phyloP scores from a whole-genome alignment of 2,888 invertebrate genomes.

The Chelonus formosanus region DNA sequence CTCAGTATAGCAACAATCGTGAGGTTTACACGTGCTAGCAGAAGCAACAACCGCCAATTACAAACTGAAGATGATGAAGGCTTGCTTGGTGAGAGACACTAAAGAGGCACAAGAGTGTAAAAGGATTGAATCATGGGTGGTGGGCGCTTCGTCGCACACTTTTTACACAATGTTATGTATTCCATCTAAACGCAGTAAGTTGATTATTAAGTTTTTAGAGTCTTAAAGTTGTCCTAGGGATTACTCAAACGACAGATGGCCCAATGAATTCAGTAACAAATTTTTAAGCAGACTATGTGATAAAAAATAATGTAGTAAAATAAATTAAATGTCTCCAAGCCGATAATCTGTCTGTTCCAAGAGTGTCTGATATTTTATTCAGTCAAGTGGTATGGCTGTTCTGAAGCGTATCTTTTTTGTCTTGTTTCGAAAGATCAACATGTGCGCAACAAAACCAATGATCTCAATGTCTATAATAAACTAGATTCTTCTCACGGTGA shows the following conservation, averaged over 20 bases:
- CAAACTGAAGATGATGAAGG: conserved; percentile 22
- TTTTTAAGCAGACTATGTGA: conserved; percentile 26
- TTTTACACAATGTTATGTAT: conserved; percentile 3
- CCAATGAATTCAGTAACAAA: conserved; percentile 20
- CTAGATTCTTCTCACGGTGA: conserved; percentile 17
- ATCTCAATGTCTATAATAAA: not conserved
- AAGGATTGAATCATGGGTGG: conserved; percentile 26
- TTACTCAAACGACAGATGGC: conserved; percentile 16
- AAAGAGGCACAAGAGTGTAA: conserved; percentile 22
- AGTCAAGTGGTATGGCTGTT: conserved; percentile 7
- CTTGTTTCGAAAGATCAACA: conserved; percentile 3
- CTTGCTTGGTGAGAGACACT: conserved; percentile 15
- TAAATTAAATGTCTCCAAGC: conserved; percentile 25
- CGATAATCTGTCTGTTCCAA: conserved; percentile 31
- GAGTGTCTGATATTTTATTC: not conserved
- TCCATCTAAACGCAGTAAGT: not conserved
- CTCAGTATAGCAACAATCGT: not conserved
- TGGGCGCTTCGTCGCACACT: conserved; percentile 16
- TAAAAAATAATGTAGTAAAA: conserved; percentile 28
- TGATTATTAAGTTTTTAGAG: conserved; percentile 2
- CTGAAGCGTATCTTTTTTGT: conserved; percentile 2
- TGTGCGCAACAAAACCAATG: conserved; percentile 14
- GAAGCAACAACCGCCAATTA: conserved; percentile 25
- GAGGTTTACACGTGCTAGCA: conserved; percentile 15
- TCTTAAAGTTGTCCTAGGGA: conserved; percentile 1